phyloP scores from a whole-genome alignment of 2,797 vertebrate species.

The Ctenopoma multispine region DNA sequence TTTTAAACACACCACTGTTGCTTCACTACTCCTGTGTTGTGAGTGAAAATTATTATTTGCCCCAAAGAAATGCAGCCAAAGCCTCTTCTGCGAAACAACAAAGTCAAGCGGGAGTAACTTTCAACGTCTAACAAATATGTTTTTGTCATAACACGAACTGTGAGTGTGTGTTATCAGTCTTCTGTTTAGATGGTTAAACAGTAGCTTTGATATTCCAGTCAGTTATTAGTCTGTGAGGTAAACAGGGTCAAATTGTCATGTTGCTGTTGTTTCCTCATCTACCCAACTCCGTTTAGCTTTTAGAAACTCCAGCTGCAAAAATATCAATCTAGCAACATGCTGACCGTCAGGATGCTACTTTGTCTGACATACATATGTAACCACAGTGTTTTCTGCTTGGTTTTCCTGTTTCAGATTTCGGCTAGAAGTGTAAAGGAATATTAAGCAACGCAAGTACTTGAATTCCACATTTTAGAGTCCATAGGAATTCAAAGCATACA shows the following conservation, averaged over 20 bases:
- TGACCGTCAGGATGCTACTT: constrained; percentile 8
- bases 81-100: constrained; percentile 8
- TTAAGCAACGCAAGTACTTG: not conserved
- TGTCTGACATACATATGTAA: not conserved
- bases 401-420: constrained; percentile 30
- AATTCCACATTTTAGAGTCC: not conserved
- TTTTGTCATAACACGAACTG: constrained; percentile 24
- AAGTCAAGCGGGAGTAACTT: constrained; percentile 17
- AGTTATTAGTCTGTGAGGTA: constrained; percentile 31
- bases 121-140: constrained; percentile 48
- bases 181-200: constrained; percentile 37
- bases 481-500: constrained; percentile 9
- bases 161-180: not conserved
- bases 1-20: constrained; percentile 30
- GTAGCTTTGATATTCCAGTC: constrained; percentile 13
- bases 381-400: constrained; percentile 26
- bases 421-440: constrained; percentile 1
- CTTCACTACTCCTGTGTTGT: constrained; percentile 41
- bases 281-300: not conserved
- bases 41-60: constrained; percentile 67
- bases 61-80: constrained; percentile 21
- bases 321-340: not conserved
- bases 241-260: constrained; percentile 23
- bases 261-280: not conserved
- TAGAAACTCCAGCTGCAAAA: not conserved